Conservation (phyloP, 2,888 invertebrate species). For the Auanema freiburgensis region DNA sequence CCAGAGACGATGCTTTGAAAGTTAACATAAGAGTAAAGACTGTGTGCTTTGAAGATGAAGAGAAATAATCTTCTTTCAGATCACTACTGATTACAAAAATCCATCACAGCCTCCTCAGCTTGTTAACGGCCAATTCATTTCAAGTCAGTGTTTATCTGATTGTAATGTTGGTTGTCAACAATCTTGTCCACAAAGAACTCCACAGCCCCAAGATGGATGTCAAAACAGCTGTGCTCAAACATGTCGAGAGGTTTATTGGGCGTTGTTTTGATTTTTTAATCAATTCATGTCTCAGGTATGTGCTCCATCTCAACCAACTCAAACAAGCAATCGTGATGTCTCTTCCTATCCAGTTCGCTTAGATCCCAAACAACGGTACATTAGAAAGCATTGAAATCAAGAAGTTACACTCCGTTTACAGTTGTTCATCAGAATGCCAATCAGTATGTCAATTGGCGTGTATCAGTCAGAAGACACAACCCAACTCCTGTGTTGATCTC, state of each 20-base stretch:
- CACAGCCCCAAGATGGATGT: conserved; percentile 35
- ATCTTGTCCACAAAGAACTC: conserved; percentile 26
- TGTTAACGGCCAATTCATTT: conserved; percentile 6
- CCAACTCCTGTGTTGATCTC: conserved; percentile 32
- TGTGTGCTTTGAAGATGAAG: background rate
- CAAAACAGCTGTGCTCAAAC: conserved; percentile 30
- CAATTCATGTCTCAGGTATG: conserved; percentile 24
- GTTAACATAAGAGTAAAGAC: background rate
- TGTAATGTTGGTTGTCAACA: conserved; percentile 34
- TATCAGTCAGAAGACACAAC: conserved; percentile 31
- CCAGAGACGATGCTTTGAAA: background rate
- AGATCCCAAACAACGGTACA: conserved; percentile 36
- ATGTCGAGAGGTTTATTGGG: conserved; percentile 26
- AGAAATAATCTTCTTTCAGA: too few relatives aligned
- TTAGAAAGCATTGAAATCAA: background rate
- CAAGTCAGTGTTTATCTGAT: conserved; percentile 26
- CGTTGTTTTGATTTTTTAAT: background rate
- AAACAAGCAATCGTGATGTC: conserved; percentile 25
- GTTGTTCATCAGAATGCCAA: conserved; percentile 44
- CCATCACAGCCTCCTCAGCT: background rate
- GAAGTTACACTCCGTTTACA: background rate
- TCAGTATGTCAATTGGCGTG: conserved; percentile 42
- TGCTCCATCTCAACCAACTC: conserved; percentile 26
- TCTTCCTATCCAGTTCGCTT: conserved; percentile 36
- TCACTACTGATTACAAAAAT: background rate